Conservation (phyloP, 1,140 invertebrate genomes). For the Araneus ventricosus region DNA sequence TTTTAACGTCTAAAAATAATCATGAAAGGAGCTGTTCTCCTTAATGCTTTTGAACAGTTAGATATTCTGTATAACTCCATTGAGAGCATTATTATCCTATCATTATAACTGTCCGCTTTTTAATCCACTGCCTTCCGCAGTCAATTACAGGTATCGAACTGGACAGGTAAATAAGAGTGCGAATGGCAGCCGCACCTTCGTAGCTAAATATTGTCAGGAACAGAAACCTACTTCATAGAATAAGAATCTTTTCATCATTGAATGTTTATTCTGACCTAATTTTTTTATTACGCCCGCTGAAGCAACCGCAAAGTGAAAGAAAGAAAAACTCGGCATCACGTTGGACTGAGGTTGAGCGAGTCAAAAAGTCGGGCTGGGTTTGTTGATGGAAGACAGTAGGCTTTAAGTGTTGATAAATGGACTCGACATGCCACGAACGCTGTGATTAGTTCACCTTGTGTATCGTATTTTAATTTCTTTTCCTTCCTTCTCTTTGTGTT, state of each 20-base stretch:
- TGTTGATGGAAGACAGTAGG: not conserved
- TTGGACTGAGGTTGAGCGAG: conserved; percentile 26
- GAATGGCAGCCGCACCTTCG: conserved; percentile 34
- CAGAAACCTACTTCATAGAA: conserved; percentile 50
- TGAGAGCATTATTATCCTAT: not conserved
- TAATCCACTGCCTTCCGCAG: not conserved
- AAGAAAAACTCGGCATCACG: not conserved
- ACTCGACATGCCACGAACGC: conserved; percentile 42
- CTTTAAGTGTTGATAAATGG: conserved; percentile 63
- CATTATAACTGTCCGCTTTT: not conserved
- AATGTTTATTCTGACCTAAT: conserved; percentile 34
- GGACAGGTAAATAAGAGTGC: conserved; percentile 51
- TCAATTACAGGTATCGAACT: conserved; percentile 12
- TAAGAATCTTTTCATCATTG: conserved; percentile 46
- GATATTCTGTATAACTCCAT: not conserved
- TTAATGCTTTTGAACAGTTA: not conserved
- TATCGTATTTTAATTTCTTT: conserved; percentile 29
- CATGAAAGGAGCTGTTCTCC: too few species aligned
- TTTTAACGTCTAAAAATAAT: too few species aligned
- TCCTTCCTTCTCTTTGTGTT: not conserved
- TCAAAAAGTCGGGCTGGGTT: conserved; percentile 55
- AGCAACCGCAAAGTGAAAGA: not conserved
- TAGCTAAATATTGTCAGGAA: not conserved
- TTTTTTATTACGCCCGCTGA: not conserved
- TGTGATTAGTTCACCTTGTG: conserved; percentile 65